These are phyloP conservation scores for Oryctes rhinoceros DNA, from an alignment of 1,140 invertebrate species.

Conservation along the genomic window DNA sequence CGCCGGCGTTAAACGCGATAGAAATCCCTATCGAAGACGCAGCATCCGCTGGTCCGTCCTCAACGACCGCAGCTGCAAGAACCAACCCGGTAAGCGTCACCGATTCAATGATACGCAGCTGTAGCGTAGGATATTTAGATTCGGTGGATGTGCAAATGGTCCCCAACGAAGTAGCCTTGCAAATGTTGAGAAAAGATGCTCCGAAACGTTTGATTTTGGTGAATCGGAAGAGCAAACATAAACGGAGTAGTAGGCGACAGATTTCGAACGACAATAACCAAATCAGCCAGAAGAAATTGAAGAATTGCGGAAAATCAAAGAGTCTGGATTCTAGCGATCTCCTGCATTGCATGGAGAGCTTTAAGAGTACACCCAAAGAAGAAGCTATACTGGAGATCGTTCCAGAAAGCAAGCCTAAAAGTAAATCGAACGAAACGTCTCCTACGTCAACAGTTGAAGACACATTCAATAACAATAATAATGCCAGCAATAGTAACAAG, in stretches of 20 bases:
- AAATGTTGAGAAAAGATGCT: slow-evolving; percentile 74
- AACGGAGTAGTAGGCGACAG: slow-evolving; percentile 50
- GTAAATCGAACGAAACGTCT: slow-evolving; percentile 33
- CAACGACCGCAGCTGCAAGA: slow-evolving; percentile 44
- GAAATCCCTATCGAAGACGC: slow-evolving; percentile 5
- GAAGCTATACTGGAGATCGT: slow-evolving; percentile 53
- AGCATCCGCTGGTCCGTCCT: slow-evolving; percentile 23
- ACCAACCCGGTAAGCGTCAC: slow-evolving; percentile 24
- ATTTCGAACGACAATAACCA: slow-evolving; percentile 45
- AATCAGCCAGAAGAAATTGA: slow-evolving; percentile 63
- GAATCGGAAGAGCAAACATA: slow-evolving; percentile 67
- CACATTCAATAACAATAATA: slow-evolving; percentile 44
- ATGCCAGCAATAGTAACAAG: slow-evolving; percentile 50
- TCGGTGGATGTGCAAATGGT: slow-evolving; percentile 77
- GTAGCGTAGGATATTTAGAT: slow-evolving; percentile 85
- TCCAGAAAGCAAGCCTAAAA: slow-evolving; percentile 33
- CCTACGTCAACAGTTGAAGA: slow-evolving; percentile 44
- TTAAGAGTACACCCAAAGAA: slow-evolving; percentile 50
- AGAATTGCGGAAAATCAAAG: slow-evolving; percentile 81
- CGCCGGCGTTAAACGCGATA: slow-evolving; percentile 11
- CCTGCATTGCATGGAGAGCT: slow-evolving; percentile 56
- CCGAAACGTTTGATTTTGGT: slow-evolving; percentile 79
- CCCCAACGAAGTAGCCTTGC: slow-evolving; percentile 75
- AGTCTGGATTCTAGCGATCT: slow-evolving; percentile 85
- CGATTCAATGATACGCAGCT: slow-evolving; percentile 81